These are phyloP conservation scores for Paramuricea clavata DNA, from an alignment of 92 coral and sea anemone species.

Conservation along the genomic window DNA sequence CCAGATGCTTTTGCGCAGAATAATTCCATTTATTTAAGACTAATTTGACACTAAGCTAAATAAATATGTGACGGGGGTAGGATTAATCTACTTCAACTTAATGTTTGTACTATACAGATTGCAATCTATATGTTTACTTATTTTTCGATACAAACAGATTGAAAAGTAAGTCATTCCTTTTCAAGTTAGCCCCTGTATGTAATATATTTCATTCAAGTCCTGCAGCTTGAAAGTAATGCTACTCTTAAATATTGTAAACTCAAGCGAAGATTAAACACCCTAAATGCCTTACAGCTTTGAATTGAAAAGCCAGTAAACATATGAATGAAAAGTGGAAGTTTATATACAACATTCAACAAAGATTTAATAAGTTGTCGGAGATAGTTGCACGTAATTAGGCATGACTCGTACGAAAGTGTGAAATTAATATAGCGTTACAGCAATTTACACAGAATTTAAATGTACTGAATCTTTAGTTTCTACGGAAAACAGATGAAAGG, in stretches of 20 bases:
- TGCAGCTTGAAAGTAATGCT: background rate
- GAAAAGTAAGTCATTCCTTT: too few species aligned
- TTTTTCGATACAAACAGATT: background rate
- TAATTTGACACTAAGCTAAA: conserved; percentile 35
- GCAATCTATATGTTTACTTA: conserved; percentile 24
- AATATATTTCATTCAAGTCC: background rate
- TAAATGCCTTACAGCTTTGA: background rate
- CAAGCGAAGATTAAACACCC: background rate
- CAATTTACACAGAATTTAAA: background rate
- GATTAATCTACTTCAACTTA: conserved; percentile 22
- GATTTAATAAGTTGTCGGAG: background rate
- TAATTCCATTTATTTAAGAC: conserved; percentile 10
- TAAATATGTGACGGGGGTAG: conserved; percentile 1
- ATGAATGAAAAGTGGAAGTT: background rate
- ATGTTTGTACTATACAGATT: conserved; percentile 28
- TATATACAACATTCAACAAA: background rate
- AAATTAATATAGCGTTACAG: background rate
- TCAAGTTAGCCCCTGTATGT: too few species aligned
- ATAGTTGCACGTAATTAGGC: background rate
- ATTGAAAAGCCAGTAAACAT: conserved; percentile 23
- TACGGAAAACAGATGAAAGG: background rate
- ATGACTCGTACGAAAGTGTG: background rate
- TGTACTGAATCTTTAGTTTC: background rate
- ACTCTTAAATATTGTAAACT: too few species aligned
- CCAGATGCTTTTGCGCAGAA: background rate